Percentiles rank a stretch among this genome's conserved stretches.
phyloP scores from a whole-genome alignment of 1,140 invertebrate genomes.

The Drosophila bipectinata region DNA sequence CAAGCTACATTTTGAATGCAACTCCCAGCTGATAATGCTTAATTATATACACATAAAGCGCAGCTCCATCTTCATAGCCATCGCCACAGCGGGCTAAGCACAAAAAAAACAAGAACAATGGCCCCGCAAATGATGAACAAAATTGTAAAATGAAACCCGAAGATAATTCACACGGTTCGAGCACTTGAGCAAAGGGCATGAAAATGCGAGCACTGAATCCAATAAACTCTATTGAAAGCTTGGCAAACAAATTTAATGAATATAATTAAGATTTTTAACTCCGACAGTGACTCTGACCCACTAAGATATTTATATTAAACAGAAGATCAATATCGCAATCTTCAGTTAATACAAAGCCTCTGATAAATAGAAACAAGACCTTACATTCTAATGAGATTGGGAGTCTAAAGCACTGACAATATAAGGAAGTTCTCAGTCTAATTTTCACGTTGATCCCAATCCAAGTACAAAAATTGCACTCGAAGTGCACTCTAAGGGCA shows the following conservation, averaged over 20 bases:
- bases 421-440: conserved; percentile 59
- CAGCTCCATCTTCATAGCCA: conserved; percentile 47
- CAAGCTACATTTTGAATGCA: conserved; percentile 60
- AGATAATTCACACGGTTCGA: conserved; percentile 67
- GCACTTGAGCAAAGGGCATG: conserved; percentile 38
- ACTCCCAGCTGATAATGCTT: conserved; percentile 68
- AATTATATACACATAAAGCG: conserved; percentile 75
- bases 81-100: conserved; percentile 8
- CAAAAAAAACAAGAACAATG: conserved; percentile 50
- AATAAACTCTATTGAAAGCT: conserved; percentile 43
- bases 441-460: conserved; percentile 43
- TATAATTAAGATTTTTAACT: conserved; percentile 37
- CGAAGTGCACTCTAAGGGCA: conserved; percentile 23
- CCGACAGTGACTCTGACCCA: conserved; percentile 37
- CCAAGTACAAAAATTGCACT: conserved; percentile 34
- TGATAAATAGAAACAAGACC: not conserved
- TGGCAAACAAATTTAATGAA: conserved; percentile 55
- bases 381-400: conserved; percentile 1
- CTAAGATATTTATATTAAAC: conserved; percentile 17
- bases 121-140: conserved; percentile 40
- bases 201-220: conserved; percentile 40
- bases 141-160: conserved; percentile 37
- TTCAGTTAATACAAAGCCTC: not conserved
- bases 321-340: conserved; percentile 26
- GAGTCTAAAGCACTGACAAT: conserved; percentile 39